Conservation (phyloP, 1,140 invertebrate genomes). For the Dendrolimus punctatus region DNA sequence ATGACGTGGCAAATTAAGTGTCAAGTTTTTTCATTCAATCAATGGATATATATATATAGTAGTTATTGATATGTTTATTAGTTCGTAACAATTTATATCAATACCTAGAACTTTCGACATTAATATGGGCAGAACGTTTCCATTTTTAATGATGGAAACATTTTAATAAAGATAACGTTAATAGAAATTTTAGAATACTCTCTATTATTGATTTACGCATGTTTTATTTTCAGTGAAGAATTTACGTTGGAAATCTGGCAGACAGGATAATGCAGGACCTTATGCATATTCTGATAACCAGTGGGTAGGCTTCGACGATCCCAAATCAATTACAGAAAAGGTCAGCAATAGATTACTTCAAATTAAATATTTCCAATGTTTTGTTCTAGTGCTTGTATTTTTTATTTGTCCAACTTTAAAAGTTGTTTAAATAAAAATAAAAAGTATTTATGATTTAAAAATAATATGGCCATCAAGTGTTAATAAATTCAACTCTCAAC, state of each 20-base stretch:
- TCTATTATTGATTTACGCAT: background rate
- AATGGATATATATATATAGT: background rate
- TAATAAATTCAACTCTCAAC: too few species aligned
- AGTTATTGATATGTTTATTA: background rate
- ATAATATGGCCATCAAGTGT: too few species aligned
- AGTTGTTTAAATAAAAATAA: conserved; percentile 2
- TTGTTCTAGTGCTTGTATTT: too few species aligned
- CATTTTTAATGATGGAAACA: too few species aligned
- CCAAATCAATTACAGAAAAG: conserved; percentile 82
- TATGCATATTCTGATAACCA: conserved; percentile 86
- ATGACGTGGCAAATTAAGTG: background rate
- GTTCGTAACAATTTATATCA: too few species aligned
- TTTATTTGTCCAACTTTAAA: too few species aligned
- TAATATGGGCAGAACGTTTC: too few species aligned
- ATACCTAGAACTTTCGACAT: too few species aligned
- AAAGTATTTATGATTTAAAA: background rate
- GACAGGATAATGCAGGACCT: conserved; percentile 77
- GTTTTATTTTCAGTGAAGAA: conserved; percentile 65
- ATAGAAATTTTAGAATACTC: too few species aligned
- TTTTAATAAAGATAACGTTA: too few species aligned
- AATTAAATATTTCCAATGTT: too few species aligned
- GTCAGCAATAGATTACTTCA: conserved; percentile 41
- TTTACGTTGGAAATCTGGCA: conserved; percentile 73
- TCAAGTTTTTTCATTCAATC: background rate
- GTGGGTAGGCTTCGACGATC: conserved; percentile 94